A percentile compares a stretch with the other conserved stretches of the same genome.
phyloP scores from a whole-genome alignment of 1,140 invertebrate genomes.

The Drosophila burlai region DNA sequence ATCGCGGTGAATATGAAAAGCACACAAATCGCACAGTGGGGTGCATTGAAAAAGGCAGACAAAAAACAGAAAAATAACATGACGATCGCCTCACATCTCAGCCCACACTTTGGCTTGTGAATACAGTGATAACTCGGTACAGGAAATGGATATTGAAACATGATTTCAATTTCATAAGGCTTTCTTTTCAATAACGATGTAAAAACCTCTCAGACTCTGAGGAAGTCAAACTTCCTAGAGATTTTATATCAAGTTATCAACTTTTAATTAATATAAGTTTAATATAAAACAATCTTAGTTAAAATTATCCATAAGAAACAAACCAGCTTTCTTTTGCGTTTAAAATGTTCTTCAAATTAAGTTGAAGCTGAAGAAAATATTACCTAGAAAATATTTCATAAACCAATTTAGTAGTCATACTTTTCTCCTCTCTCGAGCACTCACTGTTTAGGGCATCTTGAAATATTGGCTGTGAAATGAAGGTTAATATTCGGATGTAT shows the following conservation, averaged over 20 bases:
- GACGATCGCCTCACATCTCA: constrained; percentile 22
- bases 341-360: neutral
- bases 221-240: neutral
- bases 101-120: constrained; percentile 69
- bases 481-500: constrained; percentile 35
- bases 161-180: neutral
- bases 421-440: neutral
- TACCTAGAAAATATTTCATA: neutral
- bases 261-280: neutral
- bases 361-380: neutral
- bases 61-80: constrained; percentile 22
- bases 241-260: neutral
- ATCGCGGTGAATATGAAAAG: constrained; percentile 77
- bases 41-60: constrained; percentile 50
- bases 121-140: constrained; percentile 10
- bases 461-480: constrained; percentile 50
- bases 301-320: neutral
- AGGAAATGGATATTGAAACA: neutral
- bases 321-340: neutral
- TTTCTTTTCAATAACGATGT: neutral
- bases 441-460: constrained; percentile 1
- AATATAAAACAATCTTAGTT: neutral
- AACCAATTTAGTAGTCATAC: rapidly evolving
- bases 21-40: constrained; percentile 77
- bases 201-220: neutral